phyloP scores from a whole-genome alignment of 2,888 invertebrate species.

The Hanleya hanleyi region DNA sequence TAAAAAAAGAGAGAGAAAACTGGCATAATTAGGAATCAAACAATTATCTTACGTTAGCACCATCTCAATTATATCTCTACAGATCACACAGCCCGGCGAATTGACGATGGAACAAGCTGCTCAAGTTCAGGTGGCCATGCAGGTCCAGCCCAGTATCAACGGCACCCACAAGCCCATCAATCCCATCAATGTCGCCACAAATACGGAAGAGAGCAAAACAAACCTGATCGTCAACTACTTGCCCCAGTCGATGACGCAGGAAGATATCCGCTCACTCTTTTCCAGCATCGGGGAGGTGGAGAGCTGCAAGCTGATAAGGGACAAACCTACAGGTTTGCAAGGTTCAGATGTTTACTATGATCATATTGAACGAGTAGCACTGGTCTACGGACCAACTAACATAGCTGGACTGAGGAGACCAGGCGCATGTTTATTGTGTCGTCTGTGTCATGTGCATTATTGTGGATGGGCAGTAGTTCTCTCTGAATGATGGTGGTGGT shows the following conservation, averaged over 20 bases:
- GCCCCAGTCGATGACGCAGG: constrained; percentile 99
- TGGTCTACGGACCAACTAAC: too few relatives aligned
- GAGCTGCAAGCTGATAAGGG: constrained; percentile 98
- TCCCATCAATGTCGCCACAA: constrained; percentile 56
- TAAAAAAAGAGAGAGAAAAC: too few relatives aligned
- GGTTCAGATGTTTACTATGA: too few relatives aligned
- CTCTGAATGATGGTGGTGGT: too few relatives aligned
- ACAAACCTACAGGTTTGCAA: constrained; percentile 86
- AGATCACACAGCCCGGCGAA: constrained; percentile 63
- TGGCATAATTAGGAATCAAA: too few relatives aligned
- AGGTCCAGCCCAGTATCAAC: constrained; percentile 55
- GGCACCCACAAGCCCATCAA: constrained; percentile 61
- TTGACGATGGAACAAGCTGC: constrained; percentile 58
- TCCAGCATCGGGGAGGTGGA: constrained; percentile 99
- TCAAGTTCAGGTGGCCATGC: constrained; percentile 38
- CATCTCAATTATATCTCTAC: constrained; percentile 22
- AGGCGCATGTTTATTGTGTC: too few relatives aligned
- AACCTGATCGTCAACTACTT: constrained; percentile 99
- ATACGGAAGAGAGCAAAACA: constrained; percentile 77
- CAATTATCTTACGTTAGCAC: too few relatives aligned
- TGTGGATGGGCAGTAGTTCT: too few relatives aligned
- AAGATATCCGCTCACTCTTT: constrained; percentile 98
- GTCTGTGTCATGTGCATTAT: too few relatives aligned
- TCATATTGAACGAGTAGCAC: too few relatives aligned
- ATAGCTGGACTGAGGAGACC: too few relatives aligned